Evolutionary conservation across 2,797 vertebrate genomes (phyloP), one percentile per base, ranked within the genome.

Genomic region (Enteromius mattozi): DNA sequence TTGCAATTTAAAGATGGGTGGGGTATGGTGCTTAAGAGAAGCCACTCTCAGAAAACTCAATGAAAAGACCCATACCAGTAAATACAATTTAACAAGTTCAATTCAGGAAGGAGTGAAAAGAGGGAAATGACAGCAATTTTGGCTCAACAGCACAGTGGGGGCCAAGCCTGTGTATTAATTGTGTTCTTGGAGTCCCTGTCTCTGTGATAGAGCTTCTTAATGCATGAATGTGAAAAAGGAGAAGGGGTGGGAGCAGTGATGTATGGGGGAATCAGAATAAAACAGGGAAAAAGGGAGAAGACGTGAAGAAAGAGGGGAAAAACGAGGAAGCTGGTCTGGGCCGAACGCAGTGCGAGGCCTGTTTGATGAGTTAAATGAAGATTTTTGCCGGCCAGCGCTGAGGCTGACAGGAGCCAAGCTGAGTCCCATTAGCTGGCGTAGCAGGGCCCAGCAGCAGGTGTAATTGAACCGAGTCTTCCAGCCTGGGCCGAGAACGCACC

Each of bases 361-460:
- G 37, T 87, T 86, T 81, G 88, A 92, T 90, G 90, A 92, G 91
- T 91, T 94, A 94, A 95, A 94, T 94, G 92, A 92, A 94, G 93
- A 93, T 94, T 87, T 94, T 93, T 86, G 90, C 94, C 90, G 92
- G 92, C 93, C 92, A 89, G 90, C 83, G 69, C 91, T 84, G 92
- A 75, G 91, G 92, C 93, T 95, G 94, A 95, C 95, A 94, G 94
- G 92, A 94, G 92, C 92, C 95, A 93, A 90, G 95, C 94, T 94
- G 95, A 85, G 94, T 95, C 94, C 94, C 94, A 96, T 96, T 95
- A 96, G 94, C 94, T 87, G 90, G 92, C 93, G 88, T 95, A 93
- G 95, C 94, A 92, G 93, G 94, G 91, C 91, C 92, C 93, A 93
- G 93, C 93, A 94, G 94, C 93, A 95, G 95, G 94, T 95, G 94